phyloP scores from a whole-genome alignment of 2,888 invertebrate genomes.

The Limnephilus lunatus region DNA sequence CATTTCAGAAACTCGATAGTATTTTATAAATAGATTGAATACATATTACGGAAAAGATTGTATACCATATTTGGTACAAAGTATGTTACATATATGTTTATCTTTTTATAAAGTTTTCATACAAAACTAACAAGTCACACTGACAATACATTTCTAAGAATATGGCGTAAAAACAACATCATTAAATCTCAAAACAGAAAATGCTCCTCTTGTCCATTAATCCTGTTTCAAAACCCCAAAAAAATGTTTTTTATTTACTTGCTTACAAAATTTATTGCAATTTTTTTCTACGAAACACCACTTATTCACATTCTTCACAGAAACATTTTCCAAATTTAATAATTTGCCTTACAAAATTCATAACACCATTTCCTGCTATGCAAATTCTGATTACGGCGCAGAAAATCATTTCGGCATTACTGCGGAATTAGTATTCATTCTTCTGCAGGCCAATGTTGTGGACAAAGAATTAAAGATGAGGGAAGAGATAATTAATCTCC shows the following conservation, averaged over 20 bases:
- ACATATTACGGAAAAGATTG: too few relatives aligned
- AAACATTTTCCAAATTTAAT: neutral
- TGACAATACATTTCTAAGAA: too few relatives aligned
- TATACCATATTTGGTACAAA: too few relatives aligned
- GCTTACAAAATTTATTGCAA: neutral
- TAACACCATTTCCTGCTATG: neutral
- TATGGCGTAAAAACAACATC: neutral
- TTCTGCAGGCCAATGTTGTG: neutral
- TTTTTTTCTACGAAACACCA: neutral
- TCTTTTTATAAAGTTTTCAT: too few relatives aligned
- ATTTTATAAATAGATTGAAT: too few relatives aligned
- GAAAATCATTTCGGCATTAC: neutral
- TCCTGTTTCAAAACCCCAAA: neutral
- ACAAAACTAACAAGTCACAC: too few relatives aligned
- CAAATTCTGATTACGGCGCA: neutral
- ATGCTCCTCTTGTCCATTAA: neutral
- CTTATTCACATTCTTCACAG: neutral
- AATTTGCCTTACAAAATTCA: neutral
- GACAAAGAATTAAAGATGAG: neutral
- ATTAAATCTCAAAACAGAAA: neutral
- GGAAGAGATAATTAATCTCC: neutral
- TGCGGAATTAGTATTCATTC: neutral
- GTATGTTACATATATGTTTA: too few relatives aligned
- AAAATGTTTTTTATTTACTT: neutral
- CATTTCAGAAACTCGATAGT: too few relatives aligned